Evolutionary conservation across 64 coral and sea anemone genomes (phyloP), one percentile per base, ranked within the genome.

Genomic region (Dendronephthya gigantea): DNA sequence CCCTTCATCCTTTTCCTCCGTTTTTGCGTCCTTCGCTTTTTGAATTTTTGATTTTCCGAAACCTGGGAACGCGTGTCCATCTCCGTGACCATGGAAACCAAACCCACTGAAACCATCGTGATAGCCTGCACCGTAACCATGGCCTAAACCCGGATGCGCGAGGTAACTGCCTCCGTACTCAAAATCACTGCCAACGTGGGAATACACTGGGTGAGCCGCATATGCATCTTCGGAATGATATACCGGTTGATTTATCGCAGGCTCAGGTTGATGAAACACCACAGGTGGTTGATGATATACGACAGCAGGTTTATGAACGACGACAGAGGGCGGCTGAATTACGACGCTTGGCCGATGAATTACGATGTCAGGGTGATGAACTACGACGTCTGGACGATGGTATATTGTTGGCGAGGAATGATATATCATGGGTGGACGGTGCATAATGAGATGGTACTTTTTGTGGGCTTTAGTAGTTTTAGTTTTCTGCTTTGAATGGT

Each of bases 401-500:
- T 95, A 95, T 15, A 95, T 89, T 79, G 91, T 90, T 36, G 93
- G 90, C 11, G 93, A 90, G 9, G 93, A 87, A 85, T 95, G 93
- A 39, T 95, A 95, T 83, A 96, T 88, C 27, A 90, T 59, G 27
- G 82, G 82, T 1, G 90, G 90, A 12, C 90, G 55, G 8, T 88
- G 90, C 7, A 86, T 48, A 41, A 92, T 37, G 6, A 92, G 86
- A 40, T 83, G 75, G 62, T 81, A 88, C 39, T 92, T 92, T 68
- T 92, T 92, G n/a, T 85, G 82, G 29, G 41, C 69, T 68, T 84
- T 84, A 35, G 19, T 79, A 35, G 72, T 79, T n/a, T 66, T 22
- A n/a, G 58, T 66, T 15, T 66, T 66, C 29, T 22, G 2, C 28
- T 79, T 8, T 29, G 15, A 11, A 7, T 79, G 31, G 32, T 35